These are phyloP conservation scores for Stegophylla sp. DNA, from an alignment of 2,888 invertebrate species.

Conservation along the genomic window DNA sequence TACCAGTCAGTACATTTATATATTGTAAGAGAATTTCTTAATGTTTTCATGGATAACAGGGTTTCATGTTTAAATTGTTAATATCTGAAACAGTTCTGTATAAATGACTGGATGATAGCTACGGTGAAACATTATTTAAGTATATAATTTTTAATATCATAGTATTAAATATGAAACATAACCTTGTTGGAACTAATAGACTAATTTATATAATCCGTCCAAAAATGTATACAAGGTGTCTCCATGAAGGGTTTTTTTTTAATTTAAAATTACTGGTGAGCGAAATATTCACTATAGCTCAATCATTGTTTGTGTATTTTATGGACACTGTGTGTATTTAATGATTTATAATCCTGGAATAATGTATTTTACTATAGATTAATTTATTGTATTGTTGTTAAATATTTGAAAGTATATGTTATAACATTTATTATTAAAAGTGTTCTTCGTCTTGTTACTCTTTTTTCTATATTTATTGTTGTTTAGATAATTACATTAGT, in stretches of 20 bases:
- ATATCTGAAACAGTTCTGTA: background rate
- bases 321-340: slow-evolving; percentile 12
- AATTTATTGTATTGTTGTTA: slow-evolving; percentile 38
- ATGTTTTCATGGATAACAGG: slow-evolving; percentile 1
- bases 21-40: background rate
- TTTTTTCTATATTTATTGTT: slow-evolving; percentile 21
- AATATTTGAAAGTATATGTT: slow-evolving; percentile 27
- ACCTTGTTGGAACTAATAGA: slow-evolving; percentile 52
- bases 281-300: background rate
- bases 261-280: background rate
- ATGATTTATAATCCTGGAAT: slow-evolving; percentile 10
- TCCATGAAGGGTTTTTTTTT: background rate
- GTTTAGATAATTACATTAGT: slow-evolving; percentile 33
- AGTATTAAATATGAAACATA: slow-evolving; percentile 15
- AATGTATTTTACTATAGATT: slow-evolving; percentile 21
- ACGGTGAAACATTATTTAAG: slow-evolving; percentile 7
- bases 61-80: background rate
- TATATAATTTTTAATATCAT: slow-evolving; percentile 3
- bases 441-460: slow-evolving; percentile 35
- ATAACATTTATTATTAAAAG: slow-evolving; percentile 24
- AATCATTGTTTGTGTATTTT: background rate
- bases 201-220: slow-evolving; percentile 55
- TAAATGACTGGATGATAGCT: slow-evolving; percentile 6
- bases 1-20: slow-evolving; percentile 9
- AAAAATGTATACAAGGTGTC: background rate